Evolutionary conservation across 2,888 invertebrate genomes (phyloP).

Genomic region (Macrosiphum euphorbiae): DNA sequence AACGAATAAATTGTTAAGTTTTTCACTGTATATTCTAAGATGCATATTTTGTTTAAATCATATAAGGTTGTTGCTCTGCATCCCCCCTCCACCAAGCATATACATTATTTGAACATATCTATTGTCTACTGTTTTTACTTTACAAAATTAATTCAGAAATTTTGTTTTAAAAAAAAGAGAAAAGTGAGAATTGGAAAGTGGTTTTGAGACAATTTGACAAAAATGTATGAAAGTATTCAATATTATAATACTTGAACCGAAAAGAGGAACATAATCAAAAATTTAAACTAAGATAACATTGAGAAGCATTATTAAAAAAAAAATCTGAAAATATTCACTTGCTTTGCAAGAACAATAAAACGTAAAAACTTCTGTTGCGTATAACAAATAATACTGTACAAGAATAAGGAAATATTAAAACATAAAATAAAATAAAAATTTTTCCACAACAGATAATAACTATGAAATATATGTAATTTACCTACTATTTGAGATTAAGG

Average conservation of each 20-base stretch:
- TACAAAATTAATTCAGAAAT: not conserved
- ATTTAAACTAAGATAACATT: not conserved
- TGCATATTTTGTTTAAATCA: too few species aligned
- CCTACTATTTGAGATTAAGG: too few species aligned
- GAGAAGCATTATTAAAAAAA: not conserved
- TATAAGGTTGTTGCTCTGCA: too few species aligned
- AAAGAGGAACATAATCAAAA: not conserved
- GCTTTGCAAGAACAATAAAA: rapidly evolving
- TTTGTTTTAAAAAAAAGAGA: not conserved
- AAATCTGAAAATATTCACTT: not conserved
- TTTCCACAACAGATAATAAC: too few species aligned
- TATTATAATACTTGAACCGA: not conserved
- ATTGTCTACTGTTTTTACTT: not conserved
- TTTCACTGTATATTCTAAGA: too few species aligned
- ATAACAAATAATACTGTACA: too few species aligned
- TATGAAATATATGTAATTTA: too few species aligned
- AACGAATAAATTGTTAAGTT: too few species aligned
- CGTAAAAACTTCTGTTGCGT: not conserved
- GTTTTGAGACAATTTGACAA: too few species aligned
- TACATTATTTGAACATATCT: too few species aligned
- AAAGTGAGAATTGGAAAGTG: not conserved
- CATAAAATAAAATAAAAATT: too few species aligned
- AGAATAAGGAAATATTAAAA: not conserved
- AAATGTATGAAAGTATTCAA: not conserved
- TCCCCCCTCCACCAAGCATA: too few species aligned